Base-by-base conservation (phyloP, 37 sponge, comb jelly and placozoan species). In the Chondrosia reniformis region DNA sequence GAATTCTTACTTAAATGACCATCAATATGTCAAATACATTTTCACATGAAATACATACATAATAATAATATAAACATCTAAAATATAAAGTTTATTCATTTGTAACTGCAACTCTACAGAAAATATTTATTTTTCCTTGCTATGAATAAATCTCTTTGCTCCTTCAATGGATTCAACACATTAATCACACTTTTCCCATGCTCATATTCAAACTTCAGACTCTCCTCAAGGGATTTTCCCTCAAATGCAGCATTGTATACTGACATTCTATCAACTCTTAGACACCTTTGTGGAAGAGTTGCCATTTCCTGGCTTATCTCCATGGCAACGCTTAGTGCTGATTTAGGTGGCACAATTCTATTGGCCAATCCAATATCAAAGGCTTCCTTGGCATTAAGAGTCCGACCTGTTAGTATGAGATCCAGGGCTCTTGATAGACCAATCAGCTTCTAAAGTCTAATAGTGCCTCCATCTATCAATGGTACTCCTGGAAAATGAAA, bases 401-500 rank as follows among this genome's bases (percentile, higher is more conserved):
- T 75, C 66, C 86, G 72, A 10, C 86, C 90, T 33, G 90, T 85
- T 57, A 90, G 83, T 0, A 90, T 85, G 78, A 90, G 78, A 54
- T 90, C 90, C 62, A 90, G 75, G 30, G 86, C 90, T 28, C 90
- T 31, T 27, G 90, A 90, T 1, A 85, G 67, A 27, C 90, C 90
- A 85, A 90, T 82, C 71, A 90, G 75, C 31, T 63, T 76, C 19
- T 76, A 87, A 37, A 90, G 76, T 30, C 90, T 54, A 32, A 90
- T 83, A 36, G 87, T 90, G 1, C 90, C 90, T 28, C 90, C 90
- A 67, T 90, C 90, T 33, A 90, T 63, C 43, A 90, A 66, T 43
- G 90, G 90, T 12, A 90, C 90, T 39, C 90, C 90, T 90, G n/a
- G 22, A 5, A 13, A 13, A 59, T 13, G 22, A 30, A 59, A 19